Evolutionary conservation across 2,888 invertebrate genomes (phyloP), one percentile per base, ranked within the genome.

Genomic region (Zaprionus obscuricornis): DNA sequence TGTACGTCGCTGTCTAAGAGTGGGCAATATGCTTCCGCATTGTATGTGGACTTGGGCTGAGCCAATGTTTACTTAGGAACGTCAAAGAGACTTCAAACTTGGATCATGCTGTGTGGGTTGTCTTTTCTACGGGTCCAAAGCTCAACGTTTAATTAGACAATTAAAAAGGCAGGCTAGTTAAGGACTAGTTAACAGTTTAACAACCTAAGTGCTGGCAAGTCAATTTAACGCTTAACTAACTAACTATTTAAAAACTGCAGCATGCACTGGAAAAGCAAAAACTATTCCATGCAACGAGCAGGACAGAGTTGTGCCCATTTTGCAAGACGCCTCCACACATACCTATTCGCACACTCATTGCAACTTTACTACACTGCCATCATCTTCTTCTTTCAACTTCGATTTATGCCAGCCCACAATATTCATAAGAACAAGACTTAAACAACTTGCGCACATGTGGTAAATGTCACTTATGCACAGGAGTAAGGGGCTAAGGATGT

Each of bases 211-310:
- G 57, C 34, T 58, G 70, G 57, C 63, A 66, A 82, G 74, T 65
- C 78, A 84, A 78, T 81, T 85, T 78, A 75, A 69, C 79, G 85
- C 79, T 85, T 66, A 85, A 81, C 78, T 69, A 59, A 60, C 54
- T 65, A 65, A 77, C 68, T 73, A 82, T 71, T 81, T 71, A 51
- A 75, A 55, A 66, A 57, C 57, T 54, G 52, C 63, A 63, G 59
- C 66, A 72, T 66, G 74, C 60, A 56, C 52, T 37, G 47, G 54
- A 50, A 54, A 37, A 34, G 40, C 46, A 27, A 8, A 17, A 8
- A 6, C 14, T 24, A 42, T 11, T 8, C 4, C 42, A 11, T 27
- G 24, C 10, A 7, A 24, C 11, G 36, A 11, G 22, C 8, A 6
- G 6, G 49, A 8, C 16, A 42, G 37, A 40, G 49, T 34, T 14